Evolutionary conservation across 1,140 invertebrate species (phyloP).

Genomic region (Musca domestica): DNA sequence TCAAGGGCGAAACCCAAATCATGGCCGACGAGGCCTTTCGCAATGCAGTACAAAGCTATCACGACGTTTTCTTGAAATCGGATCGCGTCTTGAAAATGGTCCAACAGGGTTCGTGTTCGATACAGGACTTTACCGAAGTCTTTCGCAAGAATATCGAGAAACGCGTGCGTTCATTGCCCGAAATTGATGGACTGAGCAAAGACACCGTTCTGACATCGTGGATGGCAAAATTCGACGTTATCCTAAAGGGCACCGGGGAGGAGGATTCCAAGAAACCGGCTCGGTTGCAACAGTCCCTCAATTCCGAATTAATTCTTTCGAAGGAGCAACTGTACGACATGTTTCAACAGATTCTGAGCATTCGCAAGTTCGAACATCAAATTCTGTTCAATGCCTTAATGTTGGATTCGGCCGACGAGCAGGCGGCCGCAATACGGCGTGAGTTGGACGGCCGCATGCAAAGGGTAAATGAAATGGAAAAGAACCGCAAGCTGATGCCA

Average conservation of each 20-base stretch:
- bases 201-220: constrained; percentile 98
- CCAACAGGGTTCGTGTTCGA: constrained; percentile 93
- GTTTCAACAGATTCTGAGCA: constrained; percentile 97
- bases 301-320: constrained; percentile 87
- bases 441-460: constrained; percentile 97
- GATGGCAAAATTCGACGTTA: constrained; percentile 99
- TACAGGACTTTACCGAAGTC: constrained; percentile 97
- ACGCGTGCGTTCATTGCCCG: constrained; percentile 92
- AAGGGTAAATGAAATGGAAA: constrained; percentile 94
- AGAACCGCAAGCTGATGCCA: constrained; percentile 97
- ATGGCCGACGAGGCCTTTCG: constrained; percentile 99
- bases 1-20: constrained; percentile 95
- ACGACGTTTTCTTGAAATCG: constrained; percentile 95
- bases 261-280: constrained; percentile 84
- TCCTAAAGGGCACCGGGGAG: constrained; percentile 86
- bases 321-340: constrained; percentile 99
- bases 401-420: constrained; percentile 98
- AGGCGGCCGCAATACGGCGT: constrained; percentile 97
- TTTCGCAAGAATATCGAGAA: constrained; percentile 98
- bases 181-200: constrained; percentile 99
- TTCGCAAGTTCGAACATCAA: constrained; percentile 99
- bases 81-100: constrained; percentile 95
- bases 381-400: constrained; percentile 97
- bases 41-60: constrained; percentile 97
- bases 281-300: constrained; percentile 82